Conservation (phyloP, 1,140 invertebrate species). For the Zeugodacus cucurbitae region DNA sequence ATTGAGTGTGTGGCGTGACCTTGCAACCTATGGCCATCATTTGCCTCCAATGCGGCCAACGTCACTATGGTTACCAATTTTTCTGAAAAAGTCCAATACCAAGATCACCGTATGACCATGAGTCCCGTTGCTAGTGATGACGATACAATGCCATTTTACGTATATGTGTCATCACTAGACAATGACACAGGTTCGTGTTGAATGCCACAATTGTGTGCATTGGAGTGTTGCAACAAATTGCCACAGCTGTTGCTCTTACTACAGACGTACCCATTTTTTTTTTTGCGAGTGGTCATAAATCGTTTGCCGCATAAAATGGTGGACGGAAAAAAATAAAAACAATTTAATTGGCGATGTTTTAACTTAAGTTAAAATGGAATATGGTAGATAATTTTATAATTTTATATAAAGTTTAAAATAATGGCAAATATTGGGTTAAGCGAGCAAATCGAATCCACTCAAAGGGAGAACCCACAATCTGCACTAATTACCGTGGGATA, state of each 20-base stretch:
- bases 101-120: constrained; percentile 21
- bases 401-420: too few species aligned
- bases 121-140: background rate
- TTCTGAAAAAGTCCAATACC: background rate
- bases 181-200: background rate
- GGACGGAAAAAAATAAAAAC: background rate
- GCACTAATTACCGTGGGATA: too few species aligned
- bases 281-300: background rate
- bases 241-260: constrained; percentile 9
- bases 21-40: background rate
- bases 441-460: too few species aligned
- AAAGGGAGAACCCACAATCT: too few species aligned
- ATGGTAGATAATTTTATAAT: too few species aligned
- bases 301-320: background rate
- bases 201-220: constrained; percentile 23
- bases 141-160: background rate
- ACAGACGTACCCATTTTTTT: background rate
- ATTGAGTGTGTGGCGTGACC: background rate
- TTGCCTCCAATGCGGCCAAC: background rate
- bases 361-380: too few species aligned
- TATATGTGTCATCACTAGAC: background rate
- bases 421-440: too few species aligned
- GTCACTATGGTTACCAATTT: background rate
- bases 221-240: constrained; percentile 15
- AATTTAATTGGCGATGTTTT: too few species aligned